These are phyloP conservation scores for Opisthocomus hoazin DNA, from an alignment of 2,113 vertebrate genomes.

Conservation along the genomic window DNA sequence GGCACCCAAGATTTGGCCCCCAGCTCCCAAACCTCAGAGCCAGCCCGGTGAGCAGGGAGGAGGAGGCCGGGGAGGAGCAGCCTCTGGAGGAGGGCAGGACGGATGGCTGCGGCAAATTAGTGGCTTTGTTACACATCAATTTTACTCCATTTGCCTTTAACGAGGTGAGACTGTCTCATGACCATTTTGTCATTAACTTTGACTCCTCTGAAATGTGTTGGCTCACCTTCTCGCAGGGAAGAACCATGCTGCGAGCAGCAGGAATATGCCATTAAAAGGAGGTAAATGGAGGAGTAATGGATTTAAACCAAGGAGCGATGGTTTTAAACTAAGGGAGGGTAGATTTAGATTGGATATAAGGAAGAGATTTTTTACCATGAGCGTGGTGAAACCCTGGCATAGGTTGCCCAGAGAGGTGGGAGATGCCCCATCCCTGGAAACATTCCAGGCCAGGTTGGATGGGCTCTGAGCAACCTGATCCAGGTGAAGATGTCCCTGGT, in stretches of 20 bases:
- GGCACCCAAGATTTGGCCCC: not conserved
- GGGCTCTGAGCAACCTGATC: no score
- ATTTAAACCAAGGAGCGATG: no score
- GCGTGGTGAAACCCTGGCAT: no score
- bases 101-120: not conserved
- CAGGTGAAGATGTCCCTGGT: no score
- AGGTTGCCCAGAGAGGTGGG: no score
- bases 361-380: no score
- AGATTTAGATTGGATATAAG: no score
- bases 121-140: not conserved
- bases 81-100: not conserved
- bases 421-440: no score
- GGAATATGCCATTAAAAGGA: no score
- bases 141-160: constrained; percentile 24
- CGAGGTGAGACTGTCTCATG: not conserved
- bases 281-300: no score
- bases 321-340: no score
- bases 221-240: not conserved
- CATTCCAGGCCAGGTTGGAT: no score
- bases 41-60: constrained; percentile 9
- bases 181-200: not conserved
- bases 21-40: not conserved
- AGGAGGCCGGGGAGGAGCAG: not conserved
- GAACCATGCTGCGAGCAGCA: accelerated
- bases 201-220: not conserved